These are phyloP conservation scores for Sterrhoptilus dennistouni DNA, from an alignment of 2,113 vertebrate genomes.

Conservation along the genomic window DNA sequence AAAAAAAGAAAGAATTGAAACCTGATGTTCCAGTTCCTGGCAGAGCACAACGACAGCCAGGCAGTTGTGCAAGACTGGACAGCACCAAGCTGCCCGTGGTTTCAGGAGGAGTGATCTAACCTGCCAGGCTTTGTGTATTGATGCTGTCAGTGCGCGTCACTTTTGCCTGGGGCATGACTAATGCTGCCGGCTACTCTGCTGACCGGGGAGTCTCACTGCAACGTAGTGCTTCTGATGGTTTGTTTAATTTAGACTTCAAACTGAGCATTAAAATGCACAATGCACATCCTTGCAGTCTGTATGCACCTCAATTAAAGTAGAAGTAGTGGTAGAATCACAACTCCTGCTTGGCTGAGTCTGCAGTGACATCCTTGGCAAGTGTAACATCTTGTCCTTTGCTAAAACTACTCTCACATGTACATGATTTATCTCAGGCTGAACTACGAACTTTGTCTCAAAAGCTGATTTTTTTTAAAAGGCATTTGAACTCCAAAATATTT, in stretches of 20 bases:
- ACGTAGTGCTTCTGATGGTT: not conserved
- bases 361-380: not conserved
- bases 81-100: slow-evolving; percentile 13
- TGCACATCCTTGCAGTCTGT: not conserved
- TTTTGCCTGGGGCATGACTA: slow-evolving; percentile 10
- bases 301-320: not conserved
- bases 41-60: not conserved
- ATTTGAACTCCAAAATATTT: not conserved
- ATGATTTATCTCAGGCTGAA: not conserved
- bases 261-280: not conserved
- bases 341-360: not conserved
- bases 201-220: not conserved
- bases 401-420: not conserved
- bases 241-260: not conserved
- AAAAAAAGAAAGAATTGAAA: not conserved
- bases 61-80: slow-evolving; percentile 49
- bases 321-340: not conserved
- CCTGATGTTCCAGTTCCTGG: not conserved
- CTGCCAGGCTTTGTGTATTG: not conserved
- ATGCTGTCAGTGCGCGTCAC: not conserved
- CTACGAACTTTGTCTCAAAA: not conserved
- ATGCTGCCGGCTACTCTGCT: not conserved
- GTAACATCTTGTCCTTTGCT: not conserved
- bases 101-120: slow-evolving; percentile 28
- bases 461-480: not conserved